A percentile compares a stretch with the other conserved stretches of the same genome.
These are phyloP conservation scores for Sepioteuthis lessoniana DNA, from an alignment of 2,888 invertebrate genomes.

Conservation along the genomic window DNA sequence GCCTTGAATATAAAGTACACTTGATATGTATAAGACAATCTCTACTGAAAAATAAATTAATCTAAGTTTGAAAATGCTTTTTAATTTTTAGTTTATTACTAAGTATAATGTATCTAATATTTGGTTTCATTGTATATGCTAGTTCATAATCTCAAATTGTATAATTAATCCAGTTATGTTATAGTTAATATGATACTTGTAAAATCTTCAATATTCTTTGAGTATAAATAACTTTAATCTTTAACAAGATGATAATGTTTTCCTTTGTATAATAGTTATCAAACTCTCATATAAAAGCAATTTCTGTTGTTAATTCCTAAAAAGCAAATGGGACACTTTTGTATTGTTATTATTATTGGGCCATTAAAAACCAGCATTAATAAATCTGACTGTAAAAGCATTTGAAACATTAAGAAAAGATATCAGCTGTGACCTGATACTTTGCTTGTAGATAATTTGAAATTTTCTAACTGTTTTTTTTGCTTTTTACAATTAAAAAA, in stretches of 20 bases:
- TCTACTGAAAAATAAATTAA: no score
- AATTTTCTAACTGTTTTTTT: background rate
- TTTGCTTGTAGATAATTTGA: background rate
- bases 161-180: no score
- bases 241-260: background rate
- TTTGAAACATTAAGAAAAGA: background rate
- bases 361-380: background rate
- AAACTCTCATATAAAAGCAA: background rate
- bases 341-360: background rate
- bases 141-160: no score
- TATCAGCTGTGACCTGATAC: conserved; percentile 33
- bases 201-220: no score
- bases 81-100: no score
- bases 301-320: background rate
- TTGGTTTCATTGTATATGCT: no score
- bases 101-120: no score
- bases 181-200: no score
- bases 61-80: no score
- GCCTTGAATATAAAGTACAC: no score
- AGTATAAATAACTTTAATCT: no score
- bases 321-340: background rate
- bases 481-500: background rate
- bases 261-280: background rate
- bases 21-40: no score
- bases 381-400: background rate